Evolutionary conservation across 2,797 vertebrate species (phyloP), one percentile per base, ranked within the genome.

Genomic region (Orestias chungarensis): DNA sequence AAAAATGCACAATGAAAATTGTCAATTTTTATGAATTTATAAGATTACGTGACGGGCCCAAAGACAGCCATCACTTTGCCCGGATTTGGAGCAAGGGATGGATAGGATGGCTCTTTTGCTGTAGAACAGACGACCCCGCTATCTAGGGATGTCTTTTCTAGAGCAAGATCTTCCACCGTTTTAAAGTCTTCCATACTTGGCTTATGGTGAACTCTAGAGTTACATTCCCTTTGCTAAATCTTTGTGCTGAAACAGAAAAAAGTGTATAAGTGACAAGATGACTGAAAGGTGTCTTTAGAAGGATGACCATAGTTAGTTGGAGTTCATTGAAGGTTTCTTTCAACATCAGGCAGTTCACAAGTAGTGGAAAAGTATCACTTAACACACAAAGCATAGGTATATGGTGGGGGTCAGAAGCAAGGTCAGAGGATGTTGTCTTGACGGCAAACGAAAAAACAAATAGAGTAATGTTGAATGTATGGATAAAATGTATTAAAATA

Each of bases 371-470:
- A 64, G 55, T 18, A 68, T 52, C 14, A 20, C 44, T 73, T 47
- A 40, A 50, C 47, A 6, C 42, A 17, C 40, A 74, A 71, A 49
- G 35, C 9, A n/a, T n/a, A n/a, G n/a, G n/a, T n/a, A n/a, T n/a
- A n/a, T n/a, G n/a, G n/a, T n/a, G n/a, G n/a, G n/a, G 5, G 11
- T 52, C 43, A 66, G 50, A 35, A 12, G 20, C 9, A 47, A 27
- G 43, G 69, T 44, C 20, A 57, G 55, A 20, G 31, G 55, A 57
- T 33, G 17, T 57, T 15, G 6, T 66, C 3, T 49, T n/a, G 12
- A 42, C 29, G 42, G 33, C 42, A 38, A 57, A 20, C 11, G 11
- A 12, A 66, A 20, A 54, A 3, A 23, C 42, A 18, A 5, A n/a
- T 33, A 33, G 47, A 27, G 70, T 46, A 69, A 47, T 35, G 38